Conservation (phyloP, 2,797 vertebrate species). For the Mycteria americana region DNA sequence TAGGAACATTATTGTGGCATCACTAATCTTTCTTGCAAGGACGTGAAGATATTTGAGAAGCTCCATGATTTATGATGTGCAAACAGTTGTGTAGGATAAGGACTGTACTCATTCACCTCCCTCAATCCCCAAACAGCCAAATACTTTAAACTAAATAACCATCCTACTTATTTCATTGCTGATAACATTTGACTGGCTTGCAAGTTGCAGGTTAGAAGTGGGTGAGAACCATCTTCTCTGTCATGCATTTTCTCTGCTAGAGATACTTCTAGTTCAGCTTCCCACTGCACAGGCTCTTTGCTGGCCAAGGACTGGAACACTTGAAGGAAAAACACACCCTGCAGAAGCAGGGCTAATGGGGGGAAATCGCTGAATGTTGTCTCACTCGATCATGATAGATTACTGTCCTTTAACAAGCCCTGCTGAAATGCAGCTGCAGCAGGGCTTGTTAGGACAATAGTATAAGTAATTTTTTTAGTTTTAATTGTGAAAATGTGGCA, state of each 20-base stretch:
- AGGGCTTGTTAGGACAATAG: background rate
- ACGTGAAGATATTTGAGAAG: background rate
- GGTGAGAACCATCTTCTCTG: background rate
- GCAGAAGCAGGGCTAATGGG: background rate
- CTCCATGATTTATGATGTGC: background rate
- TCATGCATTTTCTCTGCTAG: background rate
- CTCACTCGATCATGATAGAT: accelerated
- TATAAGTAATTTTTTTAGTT: background rate
- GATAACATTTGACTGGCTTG: background rate
- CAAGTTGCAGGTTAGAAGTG: background rate
- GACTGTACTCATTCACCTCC: background rate
- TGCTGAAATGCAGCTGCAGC: background rate
- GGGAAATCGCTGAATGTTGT: background rate
- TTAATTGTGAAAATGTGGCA: background rate
- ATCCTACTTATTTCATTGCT: background rate
- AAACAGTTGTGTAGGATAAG: background rate
- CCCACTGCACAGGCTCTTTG: background rate
- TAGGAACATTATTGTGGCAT: background rate
- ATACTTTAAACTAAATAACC: background rate
- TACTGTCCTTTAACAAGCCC: background rate
- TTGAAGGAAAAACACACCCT: background rate
- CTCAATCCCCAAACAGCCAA: background rate
- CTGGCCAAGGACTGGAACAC: background rate
- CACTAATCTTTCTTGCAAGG: background rate
- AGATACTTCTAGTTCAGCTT: background rate